Percentiles rank a stretch among this genome's conserved stretches.
These are phyloP conservation scores for Nettapus auritus DNA, from an alignment of 2,113 vertebrate genomes.

Conservation along the genomic window DNA sequence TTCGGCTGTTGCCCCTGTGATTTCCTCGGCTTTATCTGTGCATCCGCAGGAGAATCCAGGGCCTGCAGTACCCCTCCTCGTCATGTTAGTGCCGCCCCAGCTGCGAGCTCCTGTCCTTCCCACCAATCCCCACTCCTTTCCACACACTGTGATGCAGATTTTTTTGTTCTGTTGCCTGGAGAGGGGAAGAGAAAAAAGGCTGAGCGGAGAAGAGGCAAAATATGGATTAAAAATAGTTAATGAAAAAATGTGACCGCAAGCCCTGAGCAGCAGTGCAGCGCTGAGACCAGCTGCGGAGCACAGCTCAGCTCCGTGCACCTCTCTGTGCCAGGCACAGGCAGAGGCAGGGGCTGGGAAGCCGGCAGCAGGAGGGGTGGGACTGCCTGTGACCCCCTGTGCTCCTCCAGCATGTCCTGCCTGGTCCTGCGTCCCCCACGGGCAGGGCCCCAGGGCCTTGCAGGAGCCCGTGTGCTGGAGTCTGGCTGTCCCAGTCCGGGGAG, in stretches of 20 bases:
- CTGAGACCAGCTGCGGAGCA: not conserved
- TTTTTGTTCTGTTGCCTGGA: constrained; percentile 49
- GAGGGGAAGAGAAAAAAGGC: constrained; percentile 5
- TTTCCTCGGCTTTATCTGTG: not conserved
- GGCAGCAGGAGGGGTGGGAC: not conserved
- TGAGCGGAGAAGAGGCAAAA: constrained; percentile 24
- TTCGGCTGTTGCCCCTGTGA: not conserved
- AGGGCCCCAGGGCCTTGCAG: not conserved
- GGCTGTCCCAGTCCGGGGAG: not conserved
- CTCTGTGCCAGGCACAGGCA: not conserved
- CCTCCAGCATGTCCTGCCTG: not conserved
- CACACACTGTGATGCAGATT: not conserved
- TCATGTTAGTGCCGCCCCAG: not conserved
- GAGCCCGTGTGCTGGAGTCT: not conserved
- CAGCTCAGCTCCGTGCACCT: not conserved
- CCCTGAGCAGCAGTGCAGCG: not conserved
- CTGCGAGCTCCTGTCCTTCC: not conserved
- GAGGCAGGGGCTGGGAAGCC: not conserved
- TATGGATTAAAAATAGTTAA: constrained; percentile 62
- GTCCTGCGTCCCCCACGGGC: fast-evolving
- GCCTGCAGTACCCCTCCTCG: not conserved
- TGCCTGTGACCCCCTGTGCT: not conserved
- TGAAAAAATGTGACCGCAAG: constrained; percentile 52
- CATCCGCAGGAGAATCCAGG: not conserved
- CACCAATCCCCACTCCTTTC: not conserved